Evolutionary conservation across 2,797 vertebrate genomes (phyloP), one percentile per base, ranked within the genome.

Genomic region (Enteromius afrohamiltoni): DNA sequence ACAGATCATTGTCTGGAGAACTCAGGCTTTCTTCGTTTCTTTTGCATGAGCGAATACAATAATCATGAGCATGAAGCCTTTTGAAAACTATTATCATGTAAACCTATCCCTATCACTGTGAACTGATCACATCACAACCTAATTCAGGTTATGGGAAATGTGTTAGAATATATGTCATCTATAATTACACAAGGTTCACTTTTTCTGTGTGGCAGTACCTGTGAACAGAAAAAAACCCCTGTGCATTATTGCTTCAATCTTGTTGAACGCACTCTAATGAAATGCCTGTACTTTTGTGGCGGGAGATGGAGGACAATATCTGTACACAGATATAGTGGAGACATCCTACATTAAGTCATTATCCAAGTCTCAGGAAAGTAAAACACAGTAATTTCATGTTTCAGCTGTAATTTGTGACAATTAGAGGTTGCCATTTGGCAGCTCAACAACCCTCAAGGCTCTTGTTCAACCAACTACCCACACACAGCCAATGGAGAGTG

Each of bases 391-490:
- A 68, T 70, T 82, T 37, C 11, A 58, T 77, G 17, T 67, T 65
- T 16, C 67, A 74, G 55, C 69, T 83, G 62, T 58, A 49, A 19
- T 85, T 84, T 47, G 29, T 62, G 10, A 84, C 84, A 58, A 86
- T 51, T 31, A 84, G 74, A 69, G 82, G 75, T 29, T 1, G 62
- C 14, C 60, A 19, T 75, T 49, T 82, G 53, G 53, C 73, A 13
- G 53, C 51, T 34, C 60, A 40, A 73, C 76, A 76, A 34, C 31
- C 74, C 21, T 75, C 5, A 0, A 29, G 47, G 21, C 23, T 45
- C 9, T 81, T 79, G 55, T 73, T 70, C 26, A 73, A 8, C 26
- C 58, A 42, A 58, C 73, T 31, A 70, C 6, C 60, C 60, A 64
- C 76, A 65, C 26, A 67, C 29, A 51, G 62, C 42, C 31, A 69